phyloP scores from a whole-genome alignment of 2,113 vertebrate species.

The Zonotrichia leucophrys region DNA sequence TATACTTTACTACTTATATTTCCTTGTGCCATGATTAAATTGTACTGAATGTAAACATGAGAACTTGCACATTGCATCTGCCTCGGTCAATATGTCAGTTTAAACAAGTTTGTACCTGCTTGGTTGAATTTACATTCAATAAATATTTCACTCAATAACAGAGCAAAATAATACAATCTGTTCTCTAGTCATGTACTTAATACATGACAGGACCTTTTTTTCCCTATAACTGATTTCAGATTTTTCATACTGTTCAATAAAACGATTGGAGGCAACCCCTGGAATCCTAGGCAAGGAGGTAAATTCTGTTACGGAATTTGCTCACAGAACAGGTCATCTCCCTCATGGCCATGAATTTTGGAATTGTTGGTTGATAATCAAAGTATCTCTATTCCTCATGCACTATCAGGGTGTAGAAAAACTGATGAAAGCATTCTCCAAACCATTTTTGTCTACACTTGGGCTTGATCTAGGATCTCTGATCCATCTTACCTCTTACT shows the following conservation, averaged over 20 bases:
- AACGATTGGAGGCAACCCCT: neutral
- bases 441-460: neutral
- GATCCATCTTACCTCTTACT: neutral
- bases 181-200: neutral
- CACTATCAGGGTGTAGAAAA: neutral
- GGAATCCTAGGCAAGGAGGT: neutral
- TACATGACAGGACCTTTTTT: neutral
- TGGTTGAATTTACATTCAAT: neutral
- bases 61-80: neutral
- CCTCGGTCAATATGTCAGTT: neutral
- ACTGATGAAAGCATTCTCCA: neutral
- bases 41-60: accelerated
- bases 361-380: neutral
- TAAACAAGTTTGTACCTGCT: neutral
- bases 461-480: neutral
- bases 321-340: neutral
- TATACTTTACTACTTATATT: neutral
- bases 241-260: neutral
- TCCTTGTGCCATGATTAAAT: neutral
- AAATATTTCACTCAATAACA: neutral
- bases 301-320: neutral
- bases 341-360: neutral
- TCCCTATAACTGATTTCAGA: neutral
- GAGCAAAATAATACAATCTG: neutral
- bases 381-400: neutral